phyloP scores from a whole-genome alignment of 2,113 vertebrate genomes.

The Calonectris borealis region DNA sequence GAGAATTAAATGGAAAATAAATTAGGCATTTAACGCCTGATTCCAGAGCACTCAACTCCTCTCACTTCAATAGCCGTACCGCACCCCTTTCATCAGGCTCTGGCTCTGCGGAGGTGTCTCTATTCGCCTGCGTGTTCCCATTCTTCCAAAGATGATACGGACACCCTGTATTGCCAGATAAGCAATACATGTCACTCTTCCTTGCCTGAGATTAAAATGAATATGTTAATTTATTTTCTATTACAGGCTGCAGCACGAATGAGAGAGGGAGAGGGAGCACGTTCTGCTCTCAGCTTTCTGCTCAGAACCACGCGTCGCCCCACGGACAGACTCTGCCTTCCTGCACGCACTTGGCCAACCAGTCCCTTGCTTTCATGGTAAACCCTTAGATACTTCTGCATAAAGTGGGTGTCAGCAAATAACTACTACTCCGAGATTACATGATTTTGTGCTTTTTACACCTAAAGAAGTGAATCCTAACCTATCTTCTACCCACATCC shows the following conservation, averaged over 20 bases:
- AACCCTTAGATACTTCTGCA: background rate
- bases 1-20: conserved; percentile 12
- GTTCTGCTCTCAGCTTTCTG: background rate
- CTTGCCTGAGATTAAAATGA: background rate
- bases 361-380: background rate
- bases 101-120: background rate
- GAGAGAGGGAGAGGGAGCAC: background rate
- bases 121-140: background rate
- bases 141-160: background rate
- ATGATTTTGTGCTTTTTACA: background rate
- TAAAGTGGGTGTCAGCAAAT: background rate
- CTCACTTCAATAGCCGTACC: background rate
- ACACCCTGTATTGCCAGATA: background rate
- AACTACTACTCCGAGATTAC: background rate
- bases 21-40: background rate
- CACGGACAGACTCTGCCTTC: background rate
- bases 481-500: background rate
- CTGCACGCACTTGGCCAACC: background rate
- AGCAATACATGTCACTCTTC: background rate
- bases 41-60: background rate
- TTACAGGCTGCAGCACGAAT: background rate
- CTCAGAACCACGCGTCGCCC: accelerated
- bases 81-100: background rate
- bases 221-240: background rate
- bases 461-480: background rate